Evolutionary conservation across 2,113 vertebrate species (phyloP).

Genomic region (Dicentrarchus labrax): DNA sequence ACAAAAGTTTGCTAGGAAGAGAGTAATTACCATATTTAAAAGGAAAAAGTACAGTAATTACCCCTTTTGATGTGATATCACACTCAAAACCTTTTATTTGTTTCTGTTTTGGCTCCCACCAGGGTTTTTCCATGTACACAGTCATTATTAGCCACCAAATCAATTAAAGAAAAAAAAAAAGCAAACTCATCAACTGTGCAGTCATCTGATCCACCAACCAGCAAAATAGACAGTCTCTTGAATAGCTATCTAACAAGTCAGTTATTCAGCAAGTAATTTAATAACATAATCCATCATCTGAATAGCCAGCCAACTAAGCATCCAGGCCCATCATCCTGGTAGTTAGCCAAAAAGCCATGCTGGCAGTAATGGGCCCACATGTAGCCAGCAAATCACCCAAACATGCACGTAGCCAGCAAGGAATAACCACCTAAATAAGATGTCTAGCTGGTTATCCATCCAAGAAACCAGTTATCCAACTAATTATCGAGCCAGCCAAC

Average conservation of each 20-base stretch:
- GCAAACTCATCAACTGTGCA: neutral
- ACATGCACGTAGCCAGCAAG: neutral
- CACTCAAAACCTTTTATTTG: neutral
- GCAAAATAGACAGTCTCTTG: neutral
- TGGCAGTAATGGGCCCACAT: neutral
- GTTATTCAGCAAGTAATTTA: neutral
- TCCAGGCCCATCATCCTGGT: neutral
- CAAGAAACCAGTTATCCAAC: neutral
- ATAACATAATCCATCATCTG: neutral
- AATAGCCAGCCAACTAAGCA: neutral
- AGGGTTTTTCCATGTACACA: neutral
- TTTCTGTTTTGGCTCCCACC: neutral
- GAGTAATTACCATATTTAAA: neutral
- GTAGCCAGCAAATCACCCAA: conserved; percentile 1
- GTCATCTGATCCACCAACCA: neutral
- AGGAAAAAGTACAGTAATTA: conserved; percentile 8
- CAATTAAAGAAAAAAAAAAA: conserved; percentile 9
- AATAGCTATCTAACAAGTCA: neutral
- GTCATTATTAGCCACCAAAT: neutral
- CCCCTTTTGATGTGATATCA: neutral
- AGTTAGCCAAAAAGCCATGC: neutral
- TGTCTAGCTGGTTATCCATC: neutral
- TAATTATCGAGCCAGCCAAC: neutral
- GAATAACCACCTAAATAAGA: neutral
- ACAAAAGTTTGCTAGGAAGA: neutral